phyloP scores from a whole-genome alignment of 92 coral and sea anemone genomes.

The Pocillopora meandrina region DNA sequence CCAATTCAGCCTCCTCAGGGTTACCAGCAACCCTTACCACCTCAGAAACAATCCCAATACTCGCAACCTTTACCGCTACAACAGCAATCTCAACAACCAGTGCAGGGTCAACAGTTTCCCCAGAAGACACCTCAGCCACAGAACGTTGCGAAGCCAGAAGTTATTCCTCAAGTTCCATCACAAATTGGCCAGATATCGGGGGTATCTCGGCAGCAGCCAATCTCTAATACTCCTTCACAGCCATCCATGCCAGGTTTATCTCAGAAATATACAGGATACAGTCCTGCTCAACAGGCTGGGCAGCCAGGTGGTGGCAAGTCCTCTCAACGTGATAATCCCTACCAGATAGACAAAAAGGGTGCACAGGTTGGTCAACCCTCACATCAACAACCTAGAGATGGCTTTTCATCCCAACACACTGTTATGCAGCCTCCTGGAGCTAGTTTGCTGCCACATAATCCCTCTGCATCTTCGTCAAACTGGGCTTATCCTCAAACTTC shows the following conservation, averaged over 20 bases:
- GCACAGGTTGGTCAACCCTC: slow-evolving; percentile 20
- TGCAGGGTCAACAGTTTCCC: slow-evolving; percentile 15
- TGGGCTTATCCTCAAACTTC: slow-evolving; percentile 23
- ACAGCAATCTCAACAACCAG: slow-evolving; percentile 12
- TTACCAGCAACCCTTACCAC: slow-evolving; percentile 46
- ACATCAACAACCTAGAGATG: slow-evolving; percentile 21
- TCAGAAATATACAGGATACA: slow-evolving; percentile 5
- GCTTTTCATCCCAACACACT: neutral
- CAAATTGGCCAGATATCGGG: slow-evolving; percentile 24
- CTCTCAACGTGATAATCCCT: slow-evolving; percentile 17
- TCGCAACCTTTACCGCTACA: slow-evolving; percentile 29
- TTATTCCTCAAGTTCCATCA: slow-evolving; percentile 14
- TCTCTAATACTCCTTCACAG: slow-evolving; percentile 2
- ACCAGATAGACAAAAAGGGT: slow-evolving; percentile 4
- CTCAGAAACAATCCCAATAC: slow-evolving; percentile 25
- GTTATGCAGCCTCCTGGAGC: slow-evolving; percentile 12
- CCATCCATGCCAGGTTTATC: slow-evolving; percentile 9
- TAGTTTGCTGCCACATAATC: neutral
- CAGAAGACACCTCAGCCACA: slow-evolving; percentile 31
- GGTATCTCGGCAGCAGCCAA: slow-evolving; percentile 14
- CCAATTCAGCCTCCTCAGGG: slow-evolving; percentile 32
- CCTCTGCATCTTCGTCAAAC: neutral
- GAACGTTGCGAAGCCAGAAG: slow-evolving; percentile 3
- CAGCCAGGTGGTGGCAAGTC: slow-evolving; percentile 15
- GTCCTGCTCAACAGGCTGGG: slow-evolving; percentile 24